Evolutionary conservation across 2,113 vertebrate genomes (phyloP).

Genomic region (Stigmatopora nigra): DNA sequence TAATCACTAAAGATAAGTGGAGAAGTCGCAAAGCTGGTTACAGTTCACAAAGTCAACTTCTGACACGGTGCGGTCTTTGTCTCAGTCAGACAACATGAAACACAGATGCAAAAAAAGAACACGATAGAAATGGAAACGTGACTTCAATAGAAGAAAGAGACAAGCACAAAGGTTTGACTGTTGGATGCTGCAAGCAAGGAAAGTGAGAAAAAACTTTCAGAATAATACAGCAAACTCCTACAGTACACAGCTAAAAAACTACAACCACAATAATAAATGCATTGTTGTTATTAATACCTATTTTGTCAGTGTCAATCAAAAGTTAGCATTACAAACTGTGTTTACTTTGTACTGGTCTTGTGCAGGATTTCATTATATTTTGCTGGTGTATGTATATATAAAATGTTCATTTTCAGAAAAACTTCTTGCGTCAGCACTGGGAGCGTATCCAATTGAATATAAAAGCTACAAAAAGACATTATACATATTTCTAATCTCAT

Average conservation of each 20-base stretch:
- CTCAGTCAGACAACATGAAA: background rate
- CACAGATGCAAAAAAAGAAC: constrained; percentile 4
- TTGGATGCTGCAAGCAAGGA: constrained; percentile 14
- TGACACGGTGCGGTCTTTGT: constrained; percentile 17
- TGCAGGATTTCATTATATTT: background rate
- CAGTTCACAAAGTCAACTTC: constrained; percentile 21
- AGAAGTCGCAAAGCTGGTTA: constrained; percentile 30
- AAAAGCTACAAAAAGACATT: background rate
- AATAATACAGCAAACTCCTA: background rate
- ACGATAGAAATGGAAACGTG: constrained; percentile 3
- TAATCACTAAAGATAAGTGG: constrained; percentile 59
- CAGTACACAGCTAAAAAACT: background rate
- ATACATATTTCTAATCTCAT: background rate
- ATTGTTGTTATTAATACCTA: background rate
- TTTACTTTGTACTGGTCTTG: background rate
- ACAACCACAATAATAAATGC: background rate
- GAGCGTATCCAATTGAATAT: background rate
- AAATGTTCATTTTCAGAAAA: background rate
- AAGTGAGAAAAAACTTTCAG: background rate
- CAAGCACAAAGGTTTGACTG: constrained; percentile 43
- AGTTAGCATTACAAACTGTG: background rate
- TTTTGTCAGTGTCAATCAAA: background rate
- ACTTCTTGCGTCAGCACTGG: background rate
- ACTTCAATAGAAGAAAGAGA: constrained; percentile 14
- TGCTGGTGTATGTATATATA: background rate